Evolutionary conservation across 2,888 invertebrate genomes (phyloP).

Genomic region (Suillia variegata): DNA sequence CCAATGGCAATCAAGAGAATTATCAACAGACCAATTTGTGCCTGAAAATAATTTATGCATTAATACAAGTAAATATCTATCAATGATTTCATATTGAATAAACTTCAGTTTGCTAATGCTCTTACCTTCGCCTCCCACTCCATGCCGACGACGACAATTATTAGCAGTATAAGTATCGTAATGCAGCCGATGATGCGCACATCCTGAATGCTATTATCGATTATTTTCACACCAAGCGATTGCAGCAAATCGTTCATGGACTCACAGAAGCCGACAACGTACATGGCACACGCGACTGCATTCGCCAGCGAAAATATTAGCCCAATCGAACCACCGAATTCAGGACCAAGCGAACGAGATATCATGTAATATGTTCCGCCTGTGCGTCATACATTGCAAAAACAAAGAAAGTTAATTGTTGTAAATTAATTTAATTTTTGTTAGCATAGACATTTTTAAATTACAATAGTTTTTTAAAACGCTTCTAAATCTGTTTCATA

Average conservation of each 20-base stretch:
- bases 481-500: too few species aligned
- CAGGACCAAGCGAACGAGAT: slow-evolving; percentile 93
- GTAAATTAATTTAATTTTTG: not conserved
- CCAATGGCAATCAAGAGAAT: slow-evolving; percentile 83
- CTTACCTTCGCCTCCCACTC: slow-evolving; percentile 93
- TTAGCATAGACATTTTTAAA: too few species aligned
- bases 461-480: too few species aligned
- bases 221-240: slow-evolving; percentile 65
- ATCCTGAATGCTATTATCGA: slow-evolving; percentile 73
- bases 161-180: slow-evolving; percentile 80
- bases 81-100: not conserved
- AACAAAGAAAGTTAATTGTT: not conserved
- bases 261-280: slow-evolving; percentile 97
- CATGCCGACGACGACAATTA: slow-evolving; percentile 93
- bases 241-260: slow-evolving; percentile 76
- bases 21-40: slow-evolving; percentile 83
- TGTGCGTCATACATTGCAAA: slow-evolving; percentile 61
- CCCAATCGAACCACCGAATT: slow-evolving; percentile 96
- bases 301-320: slow-evolving; percentile 95
- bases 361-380: slow-evolving; percentile 99
- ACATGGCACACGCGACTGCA: slow-evolving; percentile 96
- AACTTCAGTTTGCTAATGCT: not conserved
- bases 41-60: slow-evolving; percentile 61
- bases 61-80: too few species aligned
- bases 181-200: slow-evolving; percentile 84